Conservation (phyloP, 2,888 invertebrate species). For the Alloscopus bannaensis region DNA sequence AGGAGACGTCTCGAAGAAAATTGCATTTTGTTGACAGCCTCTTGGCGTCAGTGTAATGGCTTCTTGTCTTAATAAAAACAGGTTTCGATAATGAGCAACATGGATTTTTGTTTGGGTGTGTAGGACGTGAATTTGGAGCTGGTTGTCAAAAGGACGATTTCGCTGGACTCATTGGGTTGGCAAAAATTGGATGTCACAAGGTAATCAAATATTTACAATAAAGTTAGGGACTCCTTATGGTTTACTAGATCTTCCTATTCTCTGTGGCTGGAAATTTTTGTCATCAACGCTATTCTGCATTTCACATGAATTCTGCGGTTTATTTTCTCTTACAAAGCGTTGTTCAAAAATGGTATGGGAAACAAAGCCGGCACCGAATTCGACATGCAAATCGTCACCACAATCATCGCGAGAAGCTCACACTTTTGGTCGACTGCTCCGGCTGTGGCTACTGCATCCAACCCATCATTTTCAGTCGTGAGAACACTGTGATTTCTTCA, state of each 20-base stretch:
- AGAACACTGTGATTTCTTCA: slow-evolving; percentile 52
- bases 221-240: no score
- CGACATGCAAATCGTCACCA: slow-evolving; percentile 64
- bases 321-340: no score
- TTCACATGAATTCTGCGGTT: no score
- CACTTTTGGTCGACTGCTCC: slow-evolving; percentile 81
- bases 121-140: slow-evolving; percentile 77
- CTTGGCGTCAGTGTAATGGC: slow-evolving; percentile 45
- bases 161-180: slow-evolving; percentile 86
- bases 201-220: no score
- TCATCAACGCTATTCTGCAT: no score
- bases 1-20: slow-evolving; percentile 24
- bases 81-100: slow-evolving; percentile 49
- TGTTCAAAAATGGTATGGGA: slow-evolving; percentile 84
- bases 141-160: slow-evolving; percentile 79
- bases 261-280: no score
- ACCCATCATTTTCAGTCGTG: slow-evolving; percentile 69
- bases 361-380: slow-evolving; percentile 69
- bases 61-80: slow-evolving; percentile 47
- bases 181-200: slow-evolving; percentile 86
- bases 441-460: slow-evolving; percentile 75
- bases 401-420: slow-evolving; percentile 79
- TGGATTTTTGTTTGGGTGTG: slow-evolving; percentile 55
- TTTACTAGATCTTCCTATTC: no score
- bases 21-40: slow-evolving; percentile 38